Evolutionary conservation across 2,888 invertebrate species (phyloP).

Genomic region (Lampropteryx suffumata): DNA sequence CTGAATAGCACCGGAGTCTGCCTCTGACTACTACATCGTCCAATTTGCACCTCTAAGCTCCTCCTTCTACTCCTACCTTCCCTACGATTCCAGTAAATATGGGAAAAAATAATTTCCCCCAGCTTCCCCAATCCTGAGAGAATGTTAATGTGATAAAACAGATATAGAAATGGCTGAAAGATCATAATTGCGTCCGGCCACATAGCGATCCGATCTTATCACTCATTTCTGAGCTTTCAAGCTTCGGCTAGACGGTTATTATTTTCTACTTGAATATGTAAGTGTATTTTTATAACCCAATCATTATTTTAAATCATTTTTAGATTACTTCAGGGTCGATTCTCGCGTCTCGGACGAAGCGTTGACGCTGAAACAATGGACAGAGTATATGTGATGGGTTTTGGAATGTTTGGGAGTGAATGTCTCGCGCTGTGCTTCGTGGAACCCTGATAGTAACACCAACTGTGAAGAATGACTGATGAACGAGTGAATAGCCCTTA

Average conservation of each 20-base stretch:
- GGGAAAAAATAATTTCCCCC: slow-evolving; percentile 60
- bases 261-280: slow-evolving; percentile 46
- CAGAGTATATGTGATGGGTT: slow-evolving; percentile 41
- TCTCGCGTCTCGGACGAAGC: slow-evolving; percentile 67
- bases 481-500: slow-evolving; percentile 60
- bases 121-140: slow-evolving; percentile 46
- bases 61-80: slow-evolving; percentile 88
- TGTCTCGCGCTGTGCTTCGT: slow-evolving; percentile 42
- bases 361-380: slow-evolving; percentile 37
- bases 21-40: slow-evolving; percentile 87
- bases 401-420: slow-evolving; percentile 36
- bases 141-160: slow-evolving; percentile 49
- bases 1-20: slow-evolving; percentile 90
- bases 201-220: slow-evolving; percentile 55
- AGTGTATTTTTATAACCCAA: slow-evolving; percentile 69
- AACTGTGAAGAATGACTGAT: slow-evolving; percentile 49
- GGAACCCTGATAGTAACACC: slow-evolving; percentile 48
- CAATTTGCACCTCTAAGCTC: slow-evolving; percentile 87
- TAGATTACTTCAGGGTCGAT: slow-evolving; percentile 47
- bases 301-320: slow-evolving; percentile 40
- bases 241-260: slow-evolving; percentile 43
- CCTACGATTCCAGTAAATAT: slow-evolving; percentile 80
- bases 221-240: slow-evolving; percentile 40
- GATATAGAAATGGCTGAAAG: slow-evolving; percentile 35
- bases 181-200: slow-evolving; percentile 72